Base-by-base conservation (phyloP, 2,888 invertebrate genomes). In the Leptinotarsa haldemani region DNA sequence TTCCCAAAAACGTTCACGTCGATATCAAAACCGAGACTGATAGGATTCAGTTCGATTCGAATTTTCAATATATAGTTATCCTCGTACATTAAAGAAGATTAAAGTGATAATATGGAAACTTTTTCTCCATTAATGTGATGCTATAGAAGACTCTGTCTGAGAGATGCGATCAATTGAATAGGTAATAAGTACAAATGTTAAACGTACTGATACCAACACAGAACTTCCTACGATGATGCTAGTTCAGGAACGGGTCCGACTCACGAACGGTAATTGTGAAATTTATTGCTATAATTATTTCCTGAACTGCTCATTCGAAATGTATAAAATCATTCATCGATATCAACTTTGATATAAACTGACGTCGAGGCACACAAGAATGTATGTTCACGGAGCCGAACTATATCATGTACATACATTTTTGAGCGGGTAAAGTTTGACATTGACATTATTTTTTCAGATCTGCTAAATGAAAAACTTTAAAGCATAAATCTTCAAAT, bases 151-250 rank as follows among this genome's bases (percentile, higher is more conserved):
- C 66, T 69, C 70, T 70, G 20, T 69, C 70, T 70, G 20, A n/a
- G 56, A 73, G 73, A 80, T 80, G 79, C 75, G 63, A 80, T 80
- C 80, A 80, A 78, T 80, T 80, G 78, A 80, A 80, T 80, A 74
- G 80, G 80, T 69, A 77, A 76, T 80, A 78, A 78, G 78, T 79
- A 80, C 78, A 78, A 79, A 80, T 79, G 78, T 77, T 75, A 63
- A 76, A 79, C 77, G 70, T 73, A 79, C 73, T 66, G n/a, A 52
- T 67, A 53, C 30, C 30, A 68, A 46, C 20, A 53, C 7, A 25
- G 66, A 30, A 66, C 52, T 66, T 30, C 66, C 20, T 56, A 56
- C 52, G 40, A 13, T 56, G 53, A 15, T 46, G 46, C n/a, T 68
- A 40, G 53, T 56, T 13, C 56, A n/a, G 67, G 50, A 22, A 53